Percentiles rank a stretch among this genome's conserved stretches.
phyloP scores from a whole-genome alignment of 2,113 vertebrate genomes.

The Drymodes brunneopygia region DNA sequence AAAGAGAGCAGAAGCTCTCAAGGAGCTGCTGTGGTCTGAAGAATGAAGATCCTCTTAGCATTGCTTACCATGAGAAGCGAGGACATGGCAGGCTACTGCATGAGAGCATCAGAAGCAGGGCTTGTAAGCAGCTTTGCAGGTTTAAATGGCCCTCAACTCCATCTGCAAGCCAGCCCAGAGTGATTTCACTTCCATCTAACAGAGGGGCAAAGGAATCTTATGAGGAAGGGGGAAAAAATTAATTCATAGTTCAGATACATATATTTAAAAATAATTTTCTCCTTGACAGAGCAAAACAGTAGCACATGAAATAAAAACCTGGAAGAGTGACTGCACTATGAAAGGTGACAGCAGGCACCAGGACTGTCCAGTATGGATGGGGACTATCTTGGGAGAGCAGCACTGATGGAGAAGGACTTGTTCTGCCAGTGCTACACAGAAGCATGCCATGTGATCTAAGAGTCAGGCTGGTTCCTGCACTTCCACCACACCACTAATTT shows the following conservation, averaged over 20 bases:
- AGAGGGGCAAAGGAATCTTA: neutral
- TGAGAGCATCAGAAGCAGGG: neutral
- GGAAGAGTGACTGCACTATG: neutral
- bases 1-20: neutral
- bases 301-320: neutral
- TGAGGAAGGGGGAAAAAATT: neutral
- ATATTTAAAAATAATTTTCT: neutral
- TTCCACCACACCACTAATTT: neutral
- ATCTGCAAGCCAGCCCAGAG: neutral
- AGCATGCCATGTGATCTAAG: neutral
- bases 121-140: neutral
- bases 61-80: neutral
- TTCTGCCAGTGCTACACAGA: neutral
- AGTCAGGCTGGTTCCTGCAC: accelerated
- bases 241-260: accelerated
- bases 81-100: neutral
- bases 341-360: neutral
- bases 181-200: neutral
- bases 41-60: neutral
- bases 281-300: neutral
- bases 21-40: neutral
- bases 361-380: neutral
- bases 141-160: neutral
- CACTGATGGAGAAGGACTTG: neutral
- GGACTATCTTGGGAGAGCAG: neutral